Evolutionary conservation across 2,888 invertebrate genomes (phyloP), one percentile per base, ranked within the genome.

Genomic region (Amblyjoppa fuscipennis): DNA sequence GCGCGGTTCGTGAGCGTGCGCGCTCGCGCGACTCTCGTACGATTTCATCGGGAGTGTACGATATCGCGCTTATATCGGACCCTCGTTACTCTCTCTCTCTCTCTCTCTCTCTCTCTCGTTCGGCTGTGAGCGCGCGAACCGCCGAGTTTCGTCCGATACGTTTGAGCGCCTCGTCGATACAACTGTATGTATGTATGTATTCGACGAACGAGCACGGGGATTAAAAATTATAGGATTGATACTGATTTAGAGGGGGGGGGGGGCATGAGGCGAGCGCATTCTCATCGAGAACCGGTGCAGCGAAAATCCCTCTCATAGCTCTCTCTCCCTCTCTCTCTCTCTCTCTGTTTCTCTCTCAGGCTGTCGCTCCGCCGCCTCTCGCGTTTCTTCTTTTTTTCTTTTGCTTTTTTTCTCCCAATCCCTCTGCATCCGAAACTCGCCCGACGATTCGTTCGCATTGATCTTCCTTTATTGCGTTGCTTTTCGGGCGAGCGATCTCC

Each of bases 171-270:
- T 74, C 59, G 49, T 61, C 61, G 25, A 61, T 74, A 49, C 61
- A 31, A 41, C 41, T 45, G 28, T 16, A 16, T 41, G 11, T 81
- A 71, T 51, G 68, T 64, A 34, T 56, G 56, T 70, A 34, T 61
- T n/a, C 49, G 59, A 64, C 20, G 45, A 61, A 34, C 83, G 80
- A 86, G 82, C 81, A 81, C 80, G 82, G 41, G 89, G 90, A 92
- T 91, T 90, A 91, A 91, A 92, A 92, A 92, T 92, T 90, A 91
- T 70, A 70, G 91, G 90, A 91, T 91, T 90, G 91, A 90, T 90
- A 86, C 90, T 91, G 91, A 92, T 92, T 91, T 90, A 91, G 83
- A 86, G 86, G 68, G 31, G 16, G 28, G 59, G 81, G 74, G 56
- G 13, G 51, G n/a, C 61, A 38, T 41, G 59, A 45, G 41, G 78